Conservation (phyloP, 2,113 vertebrate genomes). For the Panthera tigris region DNA sequence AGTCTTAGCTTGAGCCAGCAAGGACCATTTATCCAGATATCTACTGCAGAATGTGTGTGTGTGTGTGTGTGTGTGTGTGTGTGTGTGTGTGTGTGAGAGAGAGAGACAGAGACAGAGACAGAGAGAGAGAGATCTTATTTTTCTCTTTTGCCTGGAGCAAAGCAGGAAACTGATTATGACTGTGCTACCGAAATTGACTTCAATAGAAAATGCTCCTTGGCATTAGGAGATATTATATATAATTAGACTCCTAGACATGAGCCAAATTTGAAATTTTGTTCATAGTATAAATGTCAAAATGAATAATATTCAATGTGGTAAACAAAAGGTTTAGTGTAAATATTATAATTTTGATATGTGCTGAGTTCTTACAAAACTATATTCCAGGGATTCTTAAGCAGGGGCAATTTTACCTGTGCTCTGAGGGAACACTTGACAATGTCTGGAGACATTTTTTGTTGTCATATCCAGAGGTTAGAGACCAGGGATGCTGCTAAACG, state of each 20-base stretch:
- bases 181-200: conserved; percentile 31
- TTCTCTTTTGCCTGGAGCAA: conserved; percentile 42
- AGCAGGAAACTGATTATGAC: conserved; percentile 24
- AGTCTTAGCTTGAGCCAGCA: background rate
- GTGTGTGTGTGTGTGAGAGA: too few species aligned
- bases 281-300: background rate
- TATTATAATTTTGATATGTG: background rate
- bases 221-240: conserved; percentile 8
- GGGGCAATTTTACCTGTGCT: background rate
- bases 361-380: background rate
- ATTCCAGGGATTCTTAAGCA: background rate
- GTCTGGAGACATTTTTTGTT: conserved; percentile 15
- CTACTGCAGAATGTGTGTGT: background rate
- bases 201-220: conserved; percentile 31
- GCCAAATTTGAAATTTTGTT: conserved; percentile 53
- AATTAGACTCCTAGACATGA: conserved; percentile 36
- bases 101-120: too few species aligned
- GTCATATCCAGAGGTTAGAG: background rate
- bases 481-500: background rate
- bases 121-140: background rate
- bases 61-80: background rate
- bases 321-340: background rate
- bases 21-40: background rate
- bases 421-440: background rate
- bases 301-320: background rate